phyloP scores from a whole-genome alignment of 2,113 vertebrate species.

The Leptosomus discolor region DNA sequence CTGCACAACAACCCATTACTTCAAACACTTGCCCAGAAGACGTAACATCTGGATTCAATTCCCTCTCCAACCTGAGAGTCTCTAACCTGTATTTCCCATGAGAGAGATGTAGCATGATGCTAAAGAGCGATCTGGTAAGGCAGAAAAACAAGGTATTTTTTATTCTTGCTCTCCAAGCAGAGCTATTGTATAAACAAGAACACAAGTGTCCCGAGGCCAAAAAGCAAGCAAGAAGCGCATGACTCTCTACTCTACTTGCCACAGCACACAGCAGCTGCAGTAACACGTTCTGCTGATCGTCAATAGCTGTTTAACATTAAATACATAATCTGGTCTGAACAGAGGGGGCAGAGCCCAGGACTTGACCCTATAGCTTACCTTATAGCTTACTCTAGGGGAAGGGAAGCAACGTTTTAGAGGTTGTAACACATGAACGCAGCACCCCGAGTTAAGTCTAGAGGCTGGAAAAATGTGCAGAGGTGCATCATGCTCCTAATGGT shows the following conservation, averaged over 20 bases:
- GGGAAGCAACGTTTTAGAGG: neutral
- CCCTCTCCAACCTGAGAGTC: neutral
- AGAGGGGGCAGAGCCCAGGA: neutral
- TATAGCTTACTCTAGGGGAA: neutral
- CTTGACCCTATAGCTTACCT: neutral
- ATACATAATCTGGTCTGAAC: neutral
- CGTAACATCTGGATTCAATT: conserved; percentile 11
- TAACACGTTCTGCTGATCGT: conserved; percentile 23
- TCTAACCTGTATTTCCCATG: conserved; percentile 39
- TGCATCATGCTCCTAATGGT: neutral
- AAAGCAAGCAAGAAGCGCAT: conserved; percentile 20
- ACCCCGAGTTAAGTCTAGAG: neutral
- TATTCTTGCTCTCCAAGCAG: conserved; percentile 49
- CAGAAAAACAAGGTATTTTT: conserved; percentile 26
- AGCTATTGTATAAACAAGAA: conserved; percentile 62
- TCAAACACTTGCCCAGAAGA: neutral
- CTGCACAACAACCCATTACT: neutral
- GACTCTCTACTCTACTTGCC: neutral
- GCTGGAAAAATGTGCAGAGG: neutral
- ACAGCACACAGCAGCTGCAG: neutral
- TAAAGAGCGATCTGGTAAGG: conserved; percentile 37
- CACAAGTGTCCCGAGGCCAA: conserved; percentile 61
- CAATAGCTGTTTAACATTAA: neutral
- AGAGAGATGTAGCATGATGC: conserved; percentile 33
- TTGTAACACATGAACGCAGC: neutral